Evolutionary conservation across 2,888 invertebrate species (phyloP).

Genomic region (Gryllus longicercus): DNA sequence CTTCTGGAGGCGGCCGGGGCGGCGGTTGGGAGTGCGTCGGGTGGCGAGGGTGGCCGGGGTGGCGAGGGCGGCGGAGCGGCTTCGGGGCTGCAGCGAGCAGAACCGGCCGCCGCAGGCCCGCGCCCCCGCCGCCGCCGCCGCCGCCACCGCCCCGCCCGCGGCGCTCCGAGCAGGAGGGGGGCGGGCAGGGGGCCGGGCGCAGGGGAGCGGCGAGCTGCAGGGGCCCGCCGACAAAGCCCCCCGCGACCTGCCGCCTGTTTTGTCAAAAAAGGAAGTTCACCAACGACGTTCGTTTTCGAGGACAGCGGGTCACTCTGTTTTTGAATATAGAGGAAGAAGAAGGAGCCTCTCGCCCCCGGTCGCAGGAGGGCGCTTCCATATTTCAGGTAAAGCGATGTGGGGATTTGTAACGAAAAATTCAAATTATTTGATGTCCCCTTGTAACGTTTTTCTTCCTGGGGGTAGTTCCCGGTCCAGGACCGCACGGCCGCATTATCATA

Average conservation of each 20-base stretch:
- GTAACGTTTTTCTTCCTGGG: neutral
- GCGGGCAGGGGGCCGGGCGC: neutral
- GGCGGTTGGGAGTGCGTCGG: neutral
- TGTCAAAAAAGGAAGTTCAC: conserved; percentile 17
- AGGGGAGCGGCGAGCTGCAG: neutral
- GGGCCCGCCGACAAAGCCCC: neutral
- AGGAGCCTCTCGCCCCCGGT: neutral
- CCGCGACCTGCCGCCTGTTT: neutral
- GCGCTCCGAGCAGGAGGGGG: neutral
- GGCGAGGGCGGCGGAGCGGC: neutral
- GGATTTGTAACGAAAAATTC: conserved; percentile 17
- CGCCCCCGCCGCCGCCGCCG: neutral
- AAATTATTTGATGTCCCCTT: neutral
- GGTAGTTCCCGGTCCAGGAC: neutral
- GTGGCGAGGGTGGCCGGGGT: neutral
- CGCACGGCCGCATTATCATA: neutral
- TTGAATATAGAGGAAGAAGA: neutral
- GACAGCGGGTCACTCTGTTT: neutral
- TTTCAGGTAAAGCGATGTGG: conserved; percentile 2
- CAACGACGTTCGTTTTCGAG: conserved; percentile 17
- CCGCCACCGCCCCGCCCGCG: neutral
- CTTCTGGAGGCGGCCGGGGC: neutral
- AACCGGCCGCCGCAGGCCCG: neutral
- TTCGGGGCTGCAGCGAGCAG: neutral
- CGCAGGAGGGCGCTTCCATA: neutral